phyloP scores from a whole-genome alignment of 2,113 vertebrate species.

The Heterocephalus glaber region DNA sequence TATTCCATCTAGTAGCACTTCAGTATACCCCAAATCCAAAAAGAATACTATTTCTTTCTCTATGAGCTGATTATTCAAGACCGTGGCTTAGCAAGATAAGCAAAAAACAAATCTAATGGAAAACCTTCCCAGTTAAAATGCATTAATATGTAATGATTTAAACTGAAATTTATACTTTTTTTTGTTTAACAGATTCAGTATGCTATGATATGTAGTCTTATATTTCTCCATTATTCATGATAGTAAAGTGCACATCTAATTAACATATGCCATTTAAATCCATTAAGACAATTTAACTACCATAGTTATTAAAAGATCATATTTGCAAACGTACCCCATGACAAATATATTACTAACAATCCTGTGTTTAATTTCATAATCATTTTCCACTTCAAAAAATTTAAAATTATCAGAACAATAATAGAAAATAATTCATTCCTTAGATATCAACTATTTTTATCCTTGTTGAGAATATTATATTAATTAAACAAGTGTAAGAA shows the following conservation, averaged over 20 bases:
- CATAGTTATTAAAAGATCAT: neutral
- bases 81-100: neutral
- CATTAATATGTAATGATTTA: neutral
- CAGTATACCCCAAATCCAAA: neutral
- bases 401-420: neutral
- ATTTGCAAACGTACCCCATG: neutral
- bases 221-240: neutral
- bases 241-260: neutral
- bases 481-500: neutral
- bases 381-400: neutral
- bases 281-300: neutral
- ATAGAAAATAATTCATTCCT: neutral
- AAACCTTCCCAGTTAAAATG: neutral
- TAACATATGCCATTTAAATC: neutral
- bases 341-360: neutral
- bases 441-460: neutral
- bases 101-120: neutral
- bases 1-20: neutral
- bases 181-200: neutral
- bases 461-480: neutral
- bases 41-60: neutral
- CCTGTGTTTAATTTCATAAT: neutral
- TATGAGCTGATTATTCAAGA: neutral
- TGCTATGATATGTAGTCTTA: neutral
- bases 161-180: neutral